Base-by-base conservation (phyloP, 2,888 invertebrate genomes). In the Rhagonycha fulva region DNA sequence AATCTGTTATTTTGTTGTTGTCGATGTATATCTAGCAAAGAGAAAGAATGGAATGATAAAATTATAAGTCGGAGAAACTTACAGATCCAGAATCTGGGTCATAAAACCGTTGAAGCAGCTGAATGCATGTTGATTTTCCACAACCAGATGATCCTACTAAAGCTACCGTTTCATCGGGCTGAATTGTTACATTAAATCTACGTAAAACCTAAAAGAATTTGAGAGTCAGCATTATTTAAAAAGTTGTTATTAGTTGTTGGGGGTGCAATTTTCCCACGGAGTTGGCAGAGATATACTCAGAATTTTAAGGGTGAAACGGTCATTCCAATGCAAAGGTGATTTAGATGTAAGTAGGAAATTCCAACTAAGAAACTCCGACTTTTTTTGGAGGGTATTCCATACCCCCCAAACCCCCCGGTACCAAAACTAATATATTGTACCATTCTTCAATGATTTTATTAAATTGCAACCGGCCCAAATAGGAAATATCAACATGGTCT, bases 71-170 rank as follows among this genome's bases (percentile, higher is more conserved):
- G 12, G 4, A 10, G 30, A 11, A 11, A 88, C 89, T 89, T 88
- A 94, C 93, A 78, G 90, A 90, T 76, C 95, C 95, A 30, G 89
- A 89, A 30, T 89, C 83, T 1, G 92, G 90, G 85, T 94, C 94
- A 83, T 95, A 95, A 84, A 94, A 94, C 70, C 95, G 87, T 84
- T 95, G 93, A 26, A 95, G 84, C 12, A 96, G 86, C 85, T 94
- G 93, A 23, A 95, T 90, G 78, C 93, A 91, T 0, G 95, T 95
- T 10, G 94, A 94, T 87, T 95, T 95, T 68, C 95, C 95, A 85
- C 93, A 93, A 1, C 95, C 95, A 71, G 93, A 94, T 32, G 92
- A 88, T 0, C 95, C 92, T 3, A 93, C 93, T 30, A 94, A 86
- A 0, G 95, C 96, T 9, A 95, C 93, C 0, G 94, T 94, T 85